Evolutionary conservation across 2,113 vertebrate species (phyloP).

Genomic region (Anarrhichthys ocellatus): DNA sequence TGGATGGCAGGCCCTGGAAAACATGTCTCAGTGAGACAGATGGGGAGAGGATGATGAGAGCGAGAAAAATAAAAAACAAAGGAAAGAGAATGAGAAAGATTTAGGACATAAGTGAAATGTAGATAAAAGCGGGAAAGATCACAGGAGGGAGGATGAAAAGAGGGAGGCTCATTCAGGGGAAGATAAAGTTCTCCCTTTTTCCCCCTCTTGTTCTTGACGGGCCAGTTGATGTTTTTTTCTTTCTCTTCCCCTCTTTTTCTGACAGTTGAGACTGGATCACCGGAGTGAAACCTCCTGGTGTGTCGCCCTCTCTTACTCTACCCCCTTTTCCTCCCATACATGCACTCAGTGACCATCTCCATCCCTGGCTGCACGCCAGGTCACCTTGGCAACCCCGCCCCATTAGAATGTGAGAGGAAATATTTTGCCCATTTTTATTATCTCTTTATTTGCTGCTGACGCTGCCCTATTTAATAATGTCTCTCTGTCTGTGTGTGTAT

Average conservation of each 20-base stretch:
- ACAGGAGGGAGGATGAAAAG: slow-evolving; percentile 55
- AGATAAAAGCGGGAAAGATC: slow-evolving; percentile 53
- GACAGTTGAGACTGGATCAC: slow-evolving; percentile 76
- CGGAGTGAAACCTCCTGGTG: slow-evolving; percentile 83
- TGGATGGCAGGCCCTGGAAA: slow-evolving; percentile 79
- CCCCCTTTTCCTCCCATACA: slow-evolving; percentile 62
- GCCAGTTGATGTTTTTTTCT: slow-evolving; percentile 72
- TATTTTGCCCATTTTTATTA: slow-evolving; percentile 77
- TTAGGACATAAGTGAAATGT: slow-evolving; percentile 44
- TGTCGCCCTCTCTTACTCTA: slow-evolving; percentile 58
- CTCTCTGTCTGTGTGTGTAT: slow-evolving; percentile 4
- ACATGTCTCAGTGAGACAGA: slow-evolving; percentile 80
- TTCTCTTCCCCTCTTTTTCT: slow-evolving; percentile 65
- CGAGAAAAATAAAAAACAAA: slow-evolving; percentile 24
- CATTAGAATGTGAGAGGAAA: slow-evolving; percentile 74
- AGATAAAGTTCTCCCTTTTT: slow-evolving; percentile 73
- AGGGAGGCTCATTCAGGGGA: slow-evolving; percentile 72
- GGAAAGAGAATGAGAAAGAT: slow-evolving; percentile 43
- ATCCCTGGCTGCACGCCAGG: slow-evolving; percentile 75
- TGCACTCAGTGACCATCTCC: slow-evolving; percentile 81
- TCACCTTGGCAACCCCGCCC: slow-evolving; percentile 78
- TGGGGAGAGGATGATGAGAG: slow-evolving; percentile 75
- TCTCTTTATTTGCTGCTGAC: slow-evolving; percentile 77
- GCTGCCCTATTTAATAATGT: slow-evolving; percentile 65
- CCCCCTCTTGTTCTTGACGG: slow-evolving; percentile 72